Evolutionary conservation across 2,113 vertebrate genomes (phyloP), one percentile per base, ranked within the genome.

Genomic region (Poeciliopsis occidentalis): DNA sequence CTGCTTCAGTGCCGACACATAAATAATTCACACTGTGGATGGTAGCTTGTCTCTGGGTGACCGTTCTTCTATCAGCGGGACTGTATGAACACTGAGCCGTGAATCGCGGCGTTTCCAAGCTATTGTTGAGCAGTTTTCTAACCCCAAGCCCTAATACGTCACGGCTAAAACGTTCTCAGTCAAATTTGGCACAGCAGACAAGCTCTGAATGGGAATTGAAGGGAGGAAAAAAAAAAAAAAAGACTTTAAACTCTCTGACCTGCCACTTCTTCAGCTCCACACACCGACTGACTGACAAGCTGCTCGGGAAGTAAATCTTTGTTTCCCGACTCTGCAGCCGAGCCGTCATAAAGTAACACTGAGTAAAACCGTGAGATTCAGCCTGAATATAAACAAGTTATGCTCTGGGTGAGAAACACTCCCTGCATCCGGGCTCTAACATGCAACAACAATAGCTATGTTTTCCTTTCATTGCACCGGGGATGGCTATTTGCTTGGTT

Each of bases 311-410:
- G 73, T 84, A 67, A 26, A 85, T 32, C 79, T 84, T 83, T 87
- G 82, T 84, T 61, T 81, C 71, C 72, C 75, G 70, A 67, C 69
- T 11, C 81, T 26, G 78, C 65, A 66, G 76, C 71, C 72, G 34
- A 68, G 57, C 83, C 54, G 64, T 67, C 75, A 64, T 73, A 71
- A 84, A 78, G 76, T 67, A 79, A 79, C 57, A 84, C 60, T 69
- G 74, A 84, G 73, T 76, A 77, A 26, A 84, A 80, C 64, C 27
- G 27, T 82, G 86, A 86, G 90, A 89, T 89, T 86, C 82, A 63
- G 69, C 68, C 83, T 76, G 88, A 88, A 91, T 84, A 87, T 85
- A 90, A 88, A 91, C 82, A 90, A 83, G 82, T 85, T 70, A 82
- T 79, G 72, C 79, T 80, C 73, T 76, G 74, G 74, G 71, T 76